Conservation (phyloP, 64 coral and sea anemone genomes). For the Hydrozoanthus tunicans region DNA sequence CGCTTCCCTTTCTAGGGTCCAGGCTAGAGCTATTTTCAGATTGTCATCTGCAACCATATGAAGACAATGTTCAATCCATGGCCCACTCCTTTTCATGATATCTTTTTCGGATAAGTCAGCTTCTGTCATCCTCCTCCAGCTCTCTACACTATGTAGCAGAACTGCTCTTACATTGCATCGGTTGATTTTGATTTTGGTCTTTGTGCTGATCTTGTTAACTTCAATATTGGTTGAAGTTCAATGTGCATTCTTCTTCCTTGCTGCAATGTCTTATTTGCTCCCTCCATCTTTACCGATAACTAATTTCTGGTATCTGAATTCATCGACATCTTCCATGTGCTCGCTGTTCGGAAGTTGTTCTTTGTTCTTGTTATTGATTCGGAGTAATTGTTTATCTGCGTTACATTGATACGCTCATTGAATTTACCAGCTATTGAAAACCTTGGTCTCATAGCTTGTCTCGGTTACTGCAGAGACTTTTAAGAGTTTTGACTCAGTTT, state of each 20-base stretch:
- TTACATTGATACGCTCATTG: too few species aligned
- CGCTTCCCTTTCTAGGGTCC: neutral
- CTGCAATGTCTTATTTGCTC: neutral
- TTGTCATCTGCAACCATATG: neutral
- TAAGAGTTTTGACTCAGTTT: too few species aligned
- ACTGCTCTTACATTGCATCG: neutral
- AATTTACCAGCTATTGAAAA: too few species aligned
- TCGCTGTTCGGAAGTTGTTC: neutral
- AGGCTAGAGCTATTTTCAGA: neutral
- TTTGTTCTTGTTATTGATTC: neutral
- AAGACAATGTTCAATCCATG: neutral
- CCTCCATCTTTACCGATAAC: too few species aligned
- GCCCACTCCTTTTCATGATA: neutral
- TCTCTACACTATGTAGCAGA: neutral
- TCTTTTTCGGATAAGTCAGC: neutral
- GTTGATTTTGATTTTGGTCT: neutral
- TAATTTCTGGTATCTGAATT: neutral
- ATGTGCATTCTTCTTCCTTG: neutral
- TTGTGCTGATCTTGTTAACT: neutral
- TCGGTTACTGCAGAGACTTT: too few species aligned
- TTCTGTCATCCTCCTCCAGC: neutral
- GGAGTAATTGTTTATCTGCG: neutral
- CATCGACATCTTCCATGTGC: neutral
- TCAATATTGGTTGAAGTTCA: neutral
- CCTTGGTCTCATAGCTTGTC: too few species aligned